Base-by-base conservation (phyloP, 2,797 vertebrate genomes). In the Bovichtus variegatus region DNA sequence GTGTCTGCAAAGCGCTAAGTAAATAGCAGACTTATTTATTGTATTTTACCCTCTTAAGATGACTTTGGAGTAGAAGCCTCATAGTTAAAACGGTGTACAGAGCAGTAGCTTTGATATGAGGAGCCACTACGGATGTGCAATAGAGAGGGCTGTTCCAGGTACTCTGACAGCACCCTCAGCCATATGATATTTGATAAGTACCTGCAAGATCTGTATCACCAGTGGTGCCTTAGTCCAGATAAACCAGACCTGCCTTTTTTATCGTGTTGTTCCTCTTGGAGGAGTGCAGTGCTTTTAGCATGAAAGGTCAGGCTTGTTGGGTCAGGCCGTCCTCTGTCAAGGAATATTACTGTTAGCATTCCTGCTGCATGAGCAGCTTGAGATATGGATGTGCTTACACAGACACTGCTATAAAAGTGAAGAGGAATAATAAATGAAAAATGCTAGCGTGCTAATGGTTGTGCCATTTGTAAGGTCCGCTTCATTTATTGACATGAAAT, bases 321-420 rank as follows among this genome's bases (percentile, higher is more conserved):
- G 83, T 86, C 77, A 84, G 79, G 70, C 65, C 47, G 9, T 76
- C 68, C 80, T 81, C 76, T 92, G 87, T 92, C 91, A 89, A 80
- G 81, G 73, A 85, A 83, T 84, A 82, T 94, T 89, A 90, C 67
- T 25, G 72, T 92, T 92, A 77, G 69, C 64, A 64, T 93, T 91
- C 74, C 71, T 85, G 83, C 89, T 76, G 90, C 82, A 81, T 85
- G 85, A 91, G 72, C 49, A 77, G 29, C 75, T 71, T 64, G 53
- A 62, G 73, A 79, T 68, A 60, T 85, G 61, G 55, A 69, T 67
- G 44, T 67, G 54, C 44, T 71, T 71, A 69, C 78, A 69, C 51
- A 77, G 34, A 78, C 49, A 40, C 15, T 16, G 21, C 72, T 49
- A 38, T 55, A 44, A 67, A 31, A 81, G 72, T 21, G 2, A 87